Base-by-base conservation (phyloP, 2,797 vertebrate genomes). In the Garrulus glandarius region DNA sequence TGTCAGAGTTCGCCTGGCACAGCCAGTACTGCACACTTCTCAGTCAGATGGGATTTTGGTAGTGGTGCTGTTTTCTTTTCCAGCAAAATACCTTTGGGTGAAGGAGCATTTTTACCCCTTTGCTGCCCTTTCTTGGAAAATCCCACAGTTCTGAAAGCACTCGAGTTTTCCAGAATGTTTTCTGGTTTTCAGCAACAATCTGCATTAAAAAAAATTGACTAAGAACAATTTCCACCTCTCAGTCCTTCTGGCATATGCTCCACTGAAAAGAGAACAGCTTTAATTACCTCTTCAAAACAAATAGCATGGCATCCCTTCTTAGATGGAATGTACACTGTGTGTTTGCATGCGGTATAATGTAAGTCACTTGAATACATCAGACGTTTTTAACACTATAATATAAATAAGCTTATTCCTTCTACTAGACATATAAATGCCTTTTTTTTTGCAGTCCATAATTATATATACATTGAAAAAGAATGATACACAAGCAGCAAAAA, bases 381-480 rank as follows among this genome's bases (percentile, higher is more conserved):
- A 93, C 74, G 64, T 92, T 83, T 93, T 95, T 93, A 77, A 96
- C 87, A 94, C 94, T 96, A 94, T 84, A 96, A 69, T 95, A 97
- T 98, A 98, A 98, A 98, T 98, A 98, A 96, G 97, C 93, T 94
- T 96, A 98, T 98, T 98, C 95, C 97, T 98, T 98, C 97, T 98
- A 98, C 95, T 95, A 93, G 91, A 98, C 95, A 97, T 94, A 95
- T 96, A 95, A 97, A 97, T 84, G 94, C 92, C 96, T 96, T 95
- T 92, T 93, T 83, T 77, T 94, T 92, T 95, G 92, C 96, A 97
- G 96, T 98, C 97, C 97, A 91, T 97, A 89, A 87, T 92, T 95
- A 92, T 97, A 98, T 98, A 97, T 98, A 98, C 98, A 98, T 96
- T 89, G 92, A 95, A 96, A 94, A 97, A 96, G 89, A 95, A 85